Evolutionary conservation across 2,797 vertebrate species (phyloP).

Genomic region (Enteromius viviparus): DNA sequence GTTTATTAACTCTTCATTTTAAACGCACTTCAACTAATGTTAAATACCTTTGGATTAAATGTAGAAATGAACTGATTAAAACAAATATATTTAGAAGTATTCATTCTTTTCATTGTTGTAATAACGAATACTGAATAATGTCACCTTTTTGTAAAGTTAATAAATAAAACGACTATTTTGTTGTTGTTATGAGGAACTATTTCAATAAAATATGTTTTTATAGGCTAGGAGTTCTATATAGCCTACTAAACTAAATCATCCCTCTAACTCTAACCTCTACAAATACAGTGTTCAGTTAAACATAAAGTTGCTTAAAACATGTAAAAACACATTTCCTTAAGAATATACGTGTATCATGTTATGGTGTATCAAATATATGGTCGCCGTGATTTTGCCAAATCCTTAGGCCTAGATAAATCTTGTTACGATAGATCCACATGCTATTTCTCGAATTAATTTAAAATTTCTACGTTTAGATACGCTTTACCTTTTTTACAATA

Average conservation of each 20-base stretch:
- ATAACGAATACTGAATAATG: background rate
- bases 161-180: background rate
- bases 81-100: background rate
- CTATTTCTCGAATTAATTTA: background rate
- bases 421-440: background rate
- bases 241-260: background rate
- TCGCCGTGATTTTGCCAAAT: no score
- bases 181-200: background rate
- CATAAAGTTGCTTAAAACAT: background rate
- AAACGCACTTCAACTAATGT: background rate
- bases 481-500: background rate
- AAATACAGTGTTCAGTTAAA: background rate
- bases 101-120: no score
- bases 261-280: background rate
- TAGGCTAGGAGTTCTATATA: background rate
- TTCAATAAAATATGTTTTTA: background rate
- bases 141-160: background rate
- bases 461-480: background rate
- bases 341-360: background rate
- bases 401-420: background rate
- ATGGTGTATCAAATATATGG: background rate
- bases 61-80: no score
- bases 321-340: background rate
- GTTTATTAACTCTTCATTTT: background rate
- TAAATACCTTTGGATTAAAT: background rate